These are phyloP conservation scores for Imbricaverruca yamaguchii DNA, from an alignment of 2,888 invertebrate genomes.

Conservation along the genomic window DNA sequence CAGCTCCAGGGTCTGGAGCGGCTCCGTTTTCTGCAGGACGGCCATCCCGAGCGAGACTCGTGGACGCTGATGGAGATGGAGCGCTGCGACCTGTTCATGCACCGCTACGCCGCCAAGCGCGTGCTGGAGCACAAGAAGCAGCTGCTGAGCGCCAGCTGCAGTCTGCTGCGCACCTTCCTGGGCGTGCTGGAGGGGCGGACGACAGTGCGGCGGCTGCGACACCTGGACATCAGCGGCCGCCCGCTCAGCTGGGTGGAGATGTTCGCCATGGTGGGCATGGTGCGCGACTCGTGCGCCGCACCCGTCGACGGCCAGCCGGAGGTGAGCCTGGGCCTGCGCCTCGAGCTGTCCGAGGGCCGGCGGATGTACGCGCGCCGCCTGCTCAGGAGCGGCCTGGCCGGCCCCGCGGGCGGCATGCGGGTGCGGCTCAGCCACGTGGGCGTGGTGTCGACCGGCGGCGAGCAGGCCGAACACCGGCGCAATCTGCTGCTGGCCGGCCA, in stretches of 20 bases:
- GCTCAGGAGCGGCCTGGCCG: background rate
- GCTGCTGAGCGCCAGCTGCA: slow-evolving; percentile 4
- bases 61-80: slow-evolving; percentile 16
- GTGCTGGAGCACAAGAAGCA: slow-evolving; percentile 18
- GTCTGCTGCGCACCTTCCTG: slow-evolving; percentile 4
- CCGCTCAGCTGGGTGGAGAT: slow-evolving; percentile 11
- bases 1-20: slow-evolving; percentile 1
- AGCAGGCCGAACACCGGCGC: background rate
- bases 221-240: slow-evolving; percentile 13
- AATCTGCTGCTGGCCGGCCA: slow-evolving; percentile 12
- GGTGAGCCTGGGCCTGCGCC: background rate
- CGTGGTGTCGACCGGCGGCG: background rate
- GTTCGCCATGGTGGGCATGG: background rate
- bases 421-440: background rate
- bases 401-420: background rate
- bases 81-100: background rate
- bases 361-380: slow-evolving; percentile 14
- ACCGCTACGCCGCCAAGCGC: slow-evolving; percentile 2
- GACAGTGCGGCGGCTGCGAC: background rate
- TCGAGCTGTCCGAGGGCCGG: slow-evolving; percentile 1
- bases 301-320: background rate
- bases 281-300: background rate
- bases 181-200: background rate
- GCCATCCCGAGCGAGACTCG: background rate
- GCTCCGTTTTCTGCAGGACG: background rate